Evolutionary conservation across 1,140 invertebrate species (phyloP), one percentile per base, ranked within the genome.

Genomic region (Drosophila virilis): DNA sequence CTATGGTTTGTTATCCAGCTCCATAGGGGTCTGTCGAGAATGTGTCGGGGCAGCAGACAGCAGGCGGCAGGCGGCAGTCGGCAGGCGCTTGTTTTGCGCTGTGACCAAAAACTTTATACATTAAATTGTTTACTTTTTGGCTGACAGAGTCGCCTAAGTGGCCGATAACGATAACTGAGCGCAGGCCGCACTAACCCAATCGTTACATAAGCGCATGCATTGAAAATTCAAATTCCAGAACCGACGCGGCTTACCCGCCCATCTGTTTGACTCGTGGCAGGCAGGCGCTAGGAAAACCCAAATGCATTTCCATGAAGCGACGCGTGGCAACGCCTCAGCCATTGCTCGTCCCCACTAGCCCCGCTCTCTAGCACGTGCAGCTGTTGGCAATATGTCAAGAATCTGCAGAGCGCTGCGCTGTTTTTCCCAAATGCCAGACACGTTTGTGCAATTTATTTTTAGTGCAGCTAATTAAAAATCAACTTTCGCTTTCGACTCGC

Each of bases 331-430:
- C 80, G 84, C 84, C 84, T 78, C 74, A 80, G 28, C 60, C 66
- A 80, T 89, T 79, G 61, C 38, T 37, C 54, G 46, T 46, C 50
- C 12, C 55, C 2, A 2, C 46, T n/a, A 13, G 8, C 28, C 5
- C 0, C 48, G 12, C 40, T 43, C 64, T 40, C 54, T 59, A 33
- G 40, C 64, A 58, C 46, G 42, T 73, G 70, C 84, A 89, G 84
- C 84, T 89, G 84, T 82, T 89, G 84, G 84, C 84, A 89, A 89
- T 84, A 75, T 89, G 85, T 89, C 84, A 89, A 89, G 84, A 89
- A 89, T 89, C 77, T 40, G 73, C 68, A 38, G 48, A 71, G 50
- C 50, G 50, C 46, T 33, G 38, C 33, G 15, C 46, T 52, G 38
- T 17, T 40, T 59, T 22, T 59, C 54, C 64, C 62, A 74, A 59